Evolutionary conservation across 2,113 vertebrate species (phyloP).

Genomic region (Hirundichthys speculiger): DNA sequence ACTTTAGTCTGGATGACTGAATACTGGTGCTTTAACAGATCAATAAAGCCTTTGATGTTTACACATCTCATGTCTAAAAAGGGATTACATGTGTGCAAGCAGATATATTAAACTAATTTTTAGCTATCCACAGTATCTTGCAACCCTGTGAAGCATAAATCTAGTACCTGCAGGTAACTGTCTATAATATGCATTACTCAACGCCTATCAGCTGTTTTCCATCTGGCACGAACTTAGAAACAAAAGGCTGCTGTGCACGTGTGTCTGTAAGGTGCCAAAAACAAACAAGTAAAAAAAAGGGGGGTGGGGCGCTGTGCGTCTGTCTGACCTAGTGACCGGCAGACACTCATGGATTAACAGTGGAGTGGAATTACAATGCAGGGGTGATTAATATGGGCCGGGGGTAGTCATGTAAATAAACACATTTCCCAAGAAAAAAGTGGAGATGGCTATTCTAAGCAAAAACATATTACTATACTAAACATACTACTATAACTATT

Average conservation of each 20-base stretch:
- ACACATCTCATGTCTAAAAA: no score
- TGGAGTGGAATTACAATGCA: slow-evolving; percentile 20
- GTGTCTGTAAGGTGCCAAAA: no score
- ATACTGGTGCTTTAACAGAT: no score
- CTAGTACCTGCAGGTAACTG: no score
- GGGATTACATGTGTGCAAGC: no score
- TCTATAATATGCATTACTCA: neutral
- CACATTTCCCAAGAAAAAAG: neutral
- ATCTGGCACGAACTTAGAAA: neutral
- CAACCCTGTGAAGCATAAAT: no score
- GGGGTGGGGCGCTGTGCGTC: neutral
- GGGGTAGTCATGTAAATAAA: neutral
- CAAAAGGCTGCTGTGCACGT: neutral
- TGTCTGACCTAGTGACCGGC: slow-evolving; percentile 56
- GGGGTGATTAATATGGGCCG: slow-evolving; percentile 8
- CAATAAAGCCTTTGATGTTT: no score
- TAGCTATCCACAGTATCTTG: no score
- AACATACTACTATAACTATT: no score
- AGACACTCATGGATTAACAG: slow-evolving; percentile 51
- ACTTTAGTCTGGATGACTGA: no score
- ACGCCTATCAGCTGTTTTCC: slow-evolving; percentile 2
- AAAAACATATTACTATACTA: neutral
- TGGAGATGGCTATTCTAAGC: neutral
- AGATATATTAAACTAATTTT: no score
- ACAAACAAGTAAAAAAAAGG: neutral